phyloP scores from a whole-genome alignment of 2,888 invertebrate species.

The Scaptomyza flava region DNA sequence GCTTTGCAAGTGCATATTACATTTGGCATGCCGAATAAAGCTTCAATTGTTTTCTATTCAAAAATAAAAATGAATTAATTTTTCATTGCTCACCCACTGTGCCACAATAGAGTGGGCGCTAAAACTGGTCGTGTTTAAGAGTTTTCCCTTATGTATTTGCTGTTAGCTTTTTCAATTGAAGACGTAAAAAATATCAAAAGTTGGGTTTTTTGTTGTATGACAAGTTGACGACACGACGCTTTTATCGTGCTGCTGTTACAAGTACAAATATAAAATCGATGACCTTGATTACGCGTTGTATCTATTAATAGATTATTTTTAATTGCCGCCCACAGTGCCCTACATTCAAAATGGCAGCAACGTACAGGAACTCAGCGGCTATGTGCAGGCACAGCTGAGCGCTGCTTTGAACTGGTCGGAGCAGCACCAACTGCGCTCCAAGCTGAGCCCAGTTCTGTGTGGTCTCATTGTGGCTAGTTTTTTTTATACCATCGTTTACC shows the following conservation, averaged over 20 bases:
- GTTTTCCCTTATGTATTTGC: slow-evolving; percentile 28
- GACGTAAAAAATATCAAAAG: slow-evolving; percentile 1
- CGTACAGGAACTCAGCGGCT: slow-evolving; percentile 60
- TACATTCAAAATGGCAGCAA: slow-evolving; percentile 59
- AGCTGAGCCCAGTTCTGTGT: slow-evolving; percentile 81
- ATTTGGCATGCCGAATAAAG: too few species aligned
- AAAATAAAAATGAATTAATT: neutral
- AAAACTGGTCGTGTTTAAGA: slow-evolving; percentile 36
- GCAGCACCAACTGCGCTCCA: slow-evolving; percentile 64
- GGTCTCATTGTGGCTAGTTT: slow-evolving; percentile 86
- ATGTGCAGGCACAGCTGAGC: slow-evolving; percentile 64
- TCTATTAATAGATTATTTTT: slow-evolving; percentile 42
- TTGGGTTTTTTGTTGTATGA: slow-evolving; percentile 5
- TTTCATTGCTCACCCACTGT: slow-evolving; percentile 16
- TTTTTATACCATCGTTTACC: slow-evolving; percentile 87
- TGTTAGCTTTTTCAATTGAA: slow-evolving; percentile 12
- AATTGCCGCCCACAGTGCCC: slow-evolving; percentile 64
- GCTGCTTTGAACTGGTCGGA: slow-evolving; percentile 70
- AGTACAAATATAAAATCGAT: slow-evolving; percentile 14
- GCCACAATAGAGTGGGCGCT: slow-evolving; percentile 29
- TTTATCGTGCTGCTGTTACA: slow-evolving; percentile 35
- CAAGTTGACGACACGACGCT: slow-evolving; percentile 1
- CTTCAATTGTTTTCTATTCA: too few species aligned
- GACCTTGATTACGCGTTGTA: slow-evolving; percentile 32
- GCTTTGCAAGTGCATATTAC: too few species aligned